Evolutionary conservation across 2,888 invertebrate species (phyloP).

Genomic region (Conistra vaccinii): DNA sequence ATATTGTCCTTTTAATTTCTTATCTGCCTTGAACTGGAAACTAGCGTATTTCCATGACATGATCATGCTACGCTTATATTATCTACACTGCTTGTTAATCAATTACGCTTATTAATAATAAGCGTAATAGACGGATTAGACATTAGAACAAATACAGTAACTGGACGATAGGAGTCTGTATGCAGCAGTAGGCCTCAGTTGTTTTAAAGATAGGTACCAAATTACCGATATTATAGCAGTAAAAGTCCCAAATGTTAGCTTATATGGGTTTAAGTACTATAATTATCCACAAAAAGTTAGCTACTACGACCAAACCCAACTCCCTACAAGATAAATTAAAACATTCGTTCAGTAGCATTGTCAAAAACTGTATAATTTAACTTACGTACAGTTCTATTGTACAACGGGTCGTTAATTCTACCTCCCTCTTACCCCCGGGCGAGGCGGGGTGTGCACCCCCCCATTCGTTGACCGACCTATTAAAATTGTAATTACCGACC

Average conservation of each 20-base stretch:
- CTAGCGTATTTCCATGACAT: conserved; percentile 69
- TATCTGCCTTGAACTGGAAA: conserved; percentile 73
- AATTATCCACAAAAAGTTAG: conserved; percentile 2
- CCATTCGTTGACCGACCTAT: conserved; percentile 85
- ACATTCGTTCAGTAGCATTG: conserved; percentile 76
- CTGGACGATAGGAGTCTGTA: background rate
- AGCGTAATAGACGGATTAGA: background rate
- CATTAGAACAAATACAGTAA: background rate
- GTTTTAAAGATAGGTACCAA: background rate
- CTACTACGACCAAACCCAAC: conserved; percentile 2
- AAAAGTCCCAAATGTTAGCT: background rate
- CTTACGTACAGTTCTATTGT: conserved; percentile 81
- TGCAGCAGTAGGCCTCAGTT: background rate
- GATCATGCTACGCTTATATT: conserved; percentile 59
- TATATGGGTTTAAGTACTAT: too few species aligned
- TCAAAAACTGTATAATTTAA: conserved; percentile 82
- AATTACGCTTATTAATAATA: conserved; percentile 58
- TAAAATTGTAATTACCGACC: conserved; percentile 87
- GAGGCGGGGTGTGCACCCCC: conserved; percentile 55
- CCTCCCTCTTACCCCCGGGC: conserved; percentile 49
- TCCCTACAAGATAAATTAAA: conserved; percentile 45
- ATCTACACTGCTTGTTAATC: conserved; percentile 55
- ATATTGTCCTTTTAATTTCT: conserved; percentile 56
- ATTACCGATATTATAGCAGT: background rate
- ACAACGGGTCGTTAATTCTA: conserved; percentile 72